Percentiles rank a stretch among this genome's conserved stretches.
These are phyloP conservation scores for Drosophila kokeensis DNA, from an alignment of 2,888 invertebrate species.

Conservation along the genomic window DNA sequence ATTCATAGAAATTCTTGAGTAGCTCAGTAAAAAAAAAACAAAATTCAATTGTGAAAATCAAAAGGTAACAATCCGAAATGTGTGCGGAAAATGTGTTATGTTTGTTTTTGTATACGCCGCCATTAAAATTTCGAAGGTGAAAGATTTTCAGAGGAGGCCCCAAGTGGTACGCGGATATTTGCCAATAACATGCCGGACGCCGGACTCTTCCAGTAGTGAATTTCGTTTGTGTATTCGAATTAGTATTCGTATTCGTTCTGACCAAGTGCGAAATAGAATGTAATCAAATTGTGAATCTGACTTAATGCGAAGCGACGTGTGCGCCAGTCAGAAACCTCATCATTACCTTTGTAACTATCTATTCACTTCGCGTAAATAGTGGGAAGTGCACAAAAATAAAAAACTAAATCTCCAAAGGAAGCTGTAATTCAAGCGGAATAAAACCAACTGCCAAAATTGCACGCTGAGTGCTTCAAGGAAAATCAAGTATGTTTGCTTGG, in stretches of 20 bases:
- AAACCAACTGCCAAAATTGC: conserved; percentile 17
- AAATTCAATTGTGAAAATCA: conserved; percentile 35
- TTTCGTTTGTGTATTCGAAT: conserved; percentile 36
- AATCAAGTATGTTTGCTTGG: conserved; percentile 18
- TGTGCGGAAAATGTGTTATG: conserved; percentile 47
- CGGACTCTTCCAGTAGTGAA: conserved; percentile 36
- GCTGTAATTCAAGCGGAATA: conserved; percentile 32
- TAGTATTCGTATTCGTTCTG: conserved; percentile 20
- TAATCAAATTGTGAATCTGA: conserved; percentile 24
- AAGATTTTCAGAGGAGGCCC: conserved; percentile 50
- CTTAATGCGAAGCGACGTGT: conserved; percentile 49
- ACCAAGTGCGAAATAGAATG: conserved; percentile 33
- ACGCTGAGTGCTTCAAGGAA: conserved; percentile 13
- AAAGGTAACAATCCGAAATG: conserved; percentile 44
- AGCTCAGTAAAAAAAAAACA: conserved; percentile 20
- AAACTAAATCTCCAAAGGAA: conserved; percentile 34
- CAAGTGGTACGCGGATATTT: conserved; percentile 51
- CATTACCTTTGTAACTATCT: conserved; percentile 17
- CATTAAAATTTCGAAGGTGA: conserved; percentile 63
- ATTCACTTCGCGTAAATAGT: background rate
- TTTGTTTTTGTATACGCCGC: conserved; percentile 60
- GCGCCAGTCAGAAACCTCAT: conserved; percentile 16
- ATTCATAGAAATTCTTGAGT: conserved; percentile 34
- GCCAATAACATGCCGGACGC: conserved; percentile 64
- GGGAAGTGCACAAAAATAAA: conserved; percentile 1